These are phyloP conservation scores for Rachycentron canadum DNA, from an alignment of 2,797 vertebrate genomes.

Conservation along the genomic window DNA sequence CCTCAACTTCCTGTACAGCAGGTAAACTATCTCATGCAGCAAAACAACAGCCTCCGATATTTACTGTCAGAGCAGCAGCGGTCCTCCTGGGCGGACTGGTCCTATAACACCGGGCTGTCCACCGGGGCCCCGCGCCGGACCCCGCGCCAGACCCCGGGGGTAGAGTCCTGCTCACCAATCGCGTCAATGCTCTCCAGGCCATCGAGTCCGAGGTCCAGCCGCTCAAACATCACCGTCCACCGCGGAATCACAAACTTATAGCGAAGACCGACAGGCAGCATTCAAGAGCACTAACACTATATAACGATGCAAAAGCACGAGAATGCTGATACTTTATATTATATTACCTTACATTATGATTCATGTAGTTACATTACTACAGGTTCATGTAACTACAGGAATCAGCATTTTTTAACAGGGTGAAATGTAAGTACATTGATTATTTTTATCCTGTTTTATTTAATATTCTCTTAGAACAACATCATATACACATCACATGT, in stretches of 20 bases:
- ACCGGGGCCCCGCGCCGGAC: slow-evolving; percentile 6
- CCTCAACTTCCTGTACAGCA: too few relatives aligned
- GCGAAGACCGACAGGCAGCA: accelerated
- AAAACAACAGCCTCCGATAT: not conserved
- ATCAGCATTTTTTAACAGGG: too few relatives aligned
- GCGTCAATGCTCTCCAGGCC: slow-evolving; percentile 33
- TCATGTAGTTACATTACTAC: too few relatives aligned
- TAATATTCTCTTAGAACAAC: not conserved
- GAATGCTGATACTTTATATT: not conserved
- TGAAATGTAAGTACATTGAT: too few relatives aligned
- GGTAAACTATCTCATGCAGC: not conserved
- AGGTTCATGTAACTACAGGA: too few relatives aligned
- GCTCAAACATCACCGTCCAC: accelerated
- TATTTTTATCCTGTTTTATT: too few relatives aligned
- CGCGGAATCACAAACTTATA: not conserved
- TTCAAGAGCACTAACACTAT: slow-evolving; percentile 52
- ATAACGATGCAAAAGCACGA: slow-evolving; percentile 5
- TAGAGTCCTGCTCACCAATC: slow-evolving; percentile 41
- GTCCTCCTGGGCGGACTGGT: slow-evolving; percentile 36
- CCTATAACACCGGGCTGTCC: slow-evolving; percentile 11
- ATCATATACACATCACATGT: too few relatives aligned
- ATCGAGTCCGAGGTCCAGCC: slow-evolving; percentile 21
- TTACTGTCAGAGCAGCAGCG: slow-evolving; percentile 56
- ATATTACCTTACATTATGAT: not conserved
- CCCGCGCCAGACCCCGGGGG: slow-evolving; percentile 16